A percentile compares a stretch with the other conserved stretches of the same genome.
Evolutionary conservation across 2,888 invertebrate genomes (phyloP).

Genomic region (Cephus pygmeus): DNA sequence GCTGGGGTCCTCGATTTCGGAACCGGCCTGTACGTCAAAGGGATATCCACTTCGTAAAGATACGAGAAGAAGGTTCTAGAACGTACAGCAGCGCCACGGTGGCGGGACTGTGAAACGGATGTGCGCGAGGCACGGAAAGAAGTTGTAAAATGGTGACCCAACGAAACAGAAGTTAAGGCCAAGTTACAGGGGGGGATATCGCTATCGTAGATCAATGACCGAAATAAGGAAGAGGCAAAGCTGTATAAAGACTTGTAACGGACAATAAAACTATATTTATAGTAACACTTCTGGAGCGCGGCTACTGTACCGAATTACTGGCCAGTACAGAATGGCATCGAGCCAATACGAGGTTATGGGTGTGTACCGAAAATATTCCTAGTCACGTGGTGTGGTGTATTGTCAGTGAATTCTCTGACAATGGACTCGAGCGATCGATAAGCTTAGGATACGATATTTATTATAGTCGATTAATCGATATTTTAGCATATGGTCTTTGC

Average conservation of each 20-base stretch:
- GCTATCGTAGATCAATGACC: background rate
- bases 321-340: background rate
- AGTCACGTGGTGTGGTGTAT: background rate
- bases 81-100: background rate
- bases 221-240: background rate
- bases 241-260: conserved; percentile 8
- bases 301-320: background rate
- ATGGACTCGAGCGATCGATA: background rate
- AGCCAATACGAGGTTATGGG: background rate
- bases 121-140: conserved; percentile 4
- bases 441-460: background rate
- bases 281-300: background rate
- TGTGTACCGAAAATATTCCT: background rate
- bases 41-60: background rate
- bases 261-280: conserved; percentile 28
- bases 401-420: background rate
- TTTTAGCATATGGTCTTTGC: background rate
- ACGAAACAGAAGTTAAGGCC: background rate
- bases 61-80: conserved; percentile 4
- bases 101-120: background rate
- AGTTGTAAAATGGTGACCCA: background rate
- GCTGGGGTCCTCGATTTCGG: background rate
- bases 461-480: background rate
- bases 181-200: background rate
- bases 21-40: conserved; percentile 6